Conservation (phyloP, 1,140 invertebrate genomes). For the Choristoneura fumiferana region DNA sequence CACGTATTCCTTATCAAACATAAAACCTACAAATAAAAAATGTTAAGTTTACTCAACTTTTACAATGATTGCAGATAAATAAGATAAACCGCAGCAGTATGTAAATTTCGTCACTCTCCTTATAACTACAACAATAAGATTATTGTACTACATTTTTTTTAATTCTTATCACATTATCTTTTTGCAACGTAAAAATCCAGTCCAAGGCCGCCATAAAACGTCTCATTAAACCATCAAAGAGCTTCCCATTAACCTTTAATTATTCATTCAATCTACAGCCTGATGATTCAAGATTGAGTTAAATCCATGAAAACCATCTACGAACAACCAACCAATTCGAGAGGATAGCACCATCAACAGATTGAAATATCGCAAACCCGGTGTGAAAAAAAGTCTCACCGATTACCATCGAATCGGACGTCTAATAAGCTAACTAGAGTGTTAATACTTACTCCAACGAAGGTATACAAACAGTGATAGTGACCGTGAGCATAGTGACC, state of each 20-base stretch:
- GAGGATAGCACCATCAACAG: no score
- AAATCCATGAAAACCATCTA: neutral
- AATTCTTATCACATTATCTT: conserved; percentile 1
- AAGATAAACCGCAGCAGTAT: neutral
- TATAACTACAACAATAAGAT: no score
- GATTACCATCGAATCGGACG: no score
- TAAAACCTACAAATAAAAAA: no score
- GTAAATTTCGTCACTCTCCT: neutral
- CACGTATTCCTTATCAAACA: no score
- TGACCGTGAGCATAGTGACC: neutral
- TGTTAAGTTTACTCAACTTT: neutral
- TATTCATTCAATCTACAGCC: neutral
- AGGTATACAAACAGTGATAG: neutral
- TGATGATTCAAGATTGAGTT: neutral
- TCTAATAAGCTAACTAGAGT: no score
- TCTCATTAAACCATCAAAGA: neutral
- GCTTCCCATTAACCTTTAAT: neutral
- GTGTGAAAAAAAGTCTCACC: no score
- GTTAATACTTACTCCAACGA: neutral
- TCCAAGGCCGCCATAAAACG: conserved; percentile 11
- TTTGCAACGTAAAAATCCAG: conserved; percentile 7
- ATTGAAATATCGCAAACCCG: no score
- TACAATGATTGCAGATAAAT: conserved; percentile 5
- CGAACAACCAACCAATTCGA: no score
- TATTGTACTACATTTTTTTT: neutral